Evolutionary conservation across 2,113 vertebrate species (phyloP).

Genomic region (Passer domesticus): DNA sequence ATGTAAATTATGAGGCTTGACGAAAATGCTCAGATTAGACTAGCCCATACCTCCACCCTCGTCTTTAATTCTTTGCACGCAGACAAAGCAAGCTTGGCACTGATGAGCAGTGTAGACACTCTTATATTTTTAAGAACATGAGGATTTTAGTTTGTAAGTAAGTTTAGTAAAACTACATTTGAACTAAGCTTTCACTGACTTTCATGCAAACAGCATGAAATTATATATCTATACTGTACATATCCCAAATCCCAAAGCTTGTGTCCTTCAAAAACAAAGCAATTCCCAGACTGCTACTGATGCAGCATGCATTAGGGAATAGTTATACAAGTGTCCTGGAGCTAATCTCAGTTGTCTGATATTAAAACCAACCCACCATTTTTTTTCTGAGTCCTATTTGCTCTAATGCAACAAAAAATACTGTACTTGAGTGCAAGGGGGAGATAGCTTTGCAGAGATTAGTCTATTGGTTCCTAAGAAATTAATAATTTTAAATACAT

Average conservation of each 20-base stretch:
- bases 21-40: background rate
- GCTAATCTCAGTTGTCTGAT: background rate
- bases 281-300: background rate
- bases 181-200: background rate
- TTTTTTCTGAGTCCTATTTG: background rate
- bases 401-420: background rate
- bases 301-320: background rate
- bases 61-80: background rate
- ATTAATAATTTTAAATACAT: background rate
- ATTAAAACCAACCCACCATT: background rate
- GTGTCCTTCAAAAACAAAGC: constrained; percentile 17
- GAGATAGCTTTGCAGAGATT: background rate
- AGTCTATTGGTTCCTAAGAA: background rate
- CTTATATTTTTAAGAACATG: background rate
- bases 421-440: background rate
- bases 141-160: background rate
- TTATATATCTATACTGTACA: background rate
- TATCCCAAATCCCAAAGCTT: background rate
- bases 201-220: background rate
- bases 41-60: background rate
- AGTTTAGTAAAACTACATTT: background rate
- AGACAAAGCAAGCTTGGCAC: background rate
- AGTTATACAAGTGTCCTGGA: background rate
- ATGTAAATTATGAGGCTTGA: background rate
- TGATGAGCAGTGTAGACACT: background rate